A percentile compares a stretch with the other conserved stretches of the same genome.
Evolutionary conservation across 2,797 vertebrate species (phyloP).

Genomic region (Gymnocypris eckloni): DNA sequence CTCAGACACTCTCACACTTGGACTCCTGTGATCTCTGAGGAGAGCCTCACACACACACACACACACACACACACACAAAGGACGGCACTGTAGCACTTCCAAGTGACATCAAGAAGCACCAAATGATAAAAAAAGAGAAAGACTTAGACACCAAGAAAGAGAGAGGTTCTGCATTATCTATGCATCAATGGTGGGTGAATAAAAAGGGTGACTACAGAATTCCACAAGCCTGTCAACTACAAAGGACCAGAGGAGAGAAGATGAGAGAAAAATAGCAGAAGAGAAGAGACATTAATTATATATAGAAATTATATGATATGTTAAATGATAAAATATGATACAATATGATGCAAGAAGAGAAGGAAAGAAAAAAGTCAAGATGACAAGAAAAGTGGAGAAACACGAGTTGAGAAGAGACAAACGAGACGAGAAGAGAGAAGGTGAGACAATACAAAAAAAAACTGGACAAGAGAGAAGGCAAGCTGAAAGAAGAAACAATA

Average conservation of each 20-base stretch:
- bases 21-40: constrained; percentile 60
- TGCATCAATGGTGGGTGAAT: constrained; percentile 27
- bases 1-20: constrained; percentile 53
- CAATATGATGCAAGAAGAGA: background rate
- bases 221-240: constrained; percentile 28
- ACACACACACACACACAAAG: constrained; percentile 33
- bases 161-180: constrained; percentile 33
- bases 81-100: constrained; percentile 38
- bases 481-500: background rate
- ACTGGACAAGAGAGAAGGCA: background rate
- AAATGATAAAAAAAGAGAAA: constrained; percentile 42
- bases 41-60: constrained; percentile 37
- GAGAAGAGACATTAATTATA: background rate
- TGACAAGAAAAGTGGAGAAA: background rate
- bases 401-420: background rate
- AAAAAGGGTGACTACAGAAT: constrained; percentile 31
- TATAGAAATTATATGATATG: background rate
- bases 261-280: background rate
- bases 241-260: constrained; percentile 12
- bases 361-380: background rate
- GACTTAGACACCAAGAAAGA: constrained; percentile 17
- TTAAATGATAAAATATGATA: background rate
- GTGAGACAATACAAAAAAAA: background rate
- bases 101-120: constrained; percentile 45
- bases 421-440: background rate